Base-by-base conservation (phyloP, 2,113 vertebrate species). In the Columba livia region DNA sequence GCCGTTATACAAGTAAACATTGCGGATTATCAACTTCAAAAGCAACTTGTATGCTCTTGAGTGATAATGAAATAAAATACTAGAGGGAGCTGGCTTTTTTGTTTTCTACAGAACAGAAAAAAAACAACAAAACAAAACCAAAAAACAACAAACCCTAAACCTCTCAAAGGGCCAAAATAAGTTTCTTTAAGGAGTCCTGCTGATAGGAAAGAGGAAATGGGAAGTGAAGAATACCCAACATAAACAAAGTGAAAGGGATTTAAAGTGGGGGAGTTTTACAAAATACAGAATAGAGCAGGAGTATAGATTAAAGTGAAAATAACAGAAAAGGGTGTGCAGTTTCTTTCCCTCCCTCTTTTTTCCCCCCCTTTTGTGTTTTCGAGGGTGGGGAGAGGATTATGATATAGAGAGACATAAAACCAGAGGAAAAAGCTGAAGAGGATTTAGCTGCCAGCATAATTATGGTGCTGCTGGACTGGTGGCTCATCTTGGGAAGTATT, bases 11-110 rank as follows among this genome's bases (percentile, higher is more conserved):
- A 60, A 81, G 57, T 85, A n/a, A 48, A 44, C 48, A 26, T 11
- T 50, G 48, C 19, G 75, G 61, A 69, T 90, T 94, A 95, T 94
- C 89, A 69, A 48, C 40, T 89, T 21, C 2, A 7, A 80, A 92
- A 85, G 73, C 32, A 85, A 44, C 48, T 91, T 84, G 65, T 83
- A 42, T 96, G 93, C 57, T 87, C 50, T 47, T 82, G 53, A 72
- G 25, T 85, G 93, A 96, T 96, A 96, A 94, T 24, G 13, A 87
- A 85, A 26, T 4, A 0, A 84, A 89, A 61, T 71, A 57, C 12
- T 60, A 42, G 26, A 10, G 75, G 85, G 38, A 75, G 34, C 10
- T 90, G 48, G 19, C n/a, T 66, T 58, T 44, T 65, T 36, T 67
- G n/a, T 64, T 13, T 67, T 83, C 42, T 71, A 13, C 44, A 56